These are phyloP conservation scores for Geotrupes spiniger DNA, from an alignment of 2,888 invertebrate species.

Conservation along the genomic window DNA sequence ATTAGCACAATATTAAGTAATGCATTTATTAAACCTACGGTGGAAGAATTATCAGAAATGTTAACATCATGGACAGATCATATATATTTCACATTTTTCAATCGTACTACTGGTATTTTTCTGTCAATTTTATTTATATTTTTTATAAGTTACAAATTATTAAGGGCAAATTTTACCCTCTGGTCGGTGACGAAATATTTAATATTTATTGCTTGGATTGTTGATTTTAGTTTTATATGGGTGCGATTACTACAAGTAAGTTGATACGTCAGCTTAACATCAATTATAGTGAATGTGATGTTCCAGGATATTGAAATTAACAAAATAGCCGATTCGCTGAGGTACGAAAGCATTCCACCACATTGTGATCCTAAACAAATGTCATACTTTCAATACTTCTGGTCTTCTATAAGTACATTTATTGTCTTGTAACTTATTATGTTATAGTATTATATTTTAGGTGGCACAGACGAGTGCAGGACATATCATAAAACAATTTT, in stretches of 20 bases:
- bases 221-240: slow-evolving; percentile 27
- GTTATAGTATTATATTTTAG: slow-evolving; percentile 9
- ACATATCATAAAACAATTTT: slow-evolving; percentile 18
- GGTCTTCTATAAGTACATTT: slow-evolving; percentile 18
- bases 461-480: slow-evolving; percentile 17
- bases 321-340: slow-evolving; percentile 21
- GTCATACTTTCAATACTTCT: slow-evolving; percentile 18
- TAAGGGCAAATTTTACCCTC: slow-evolving; percentile 23
- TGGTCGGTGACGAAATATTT: slow-evolving; percentile 23
- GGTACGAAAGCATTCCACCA: slow-evolving; percentile 16
- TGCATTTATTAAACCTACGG: slow-evolving; percentile 8
- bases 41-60: slow-evolving; percentile 7
- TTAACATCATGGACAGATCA: slow-evolving; percentile 21
- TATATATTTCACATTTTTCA: slow-evolving; percentile 22
- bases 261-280: no score
- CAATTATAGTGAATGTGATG: background rate
- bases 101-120: slow-evolving; percentile 18
- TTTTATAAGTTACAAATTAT: slow-evolving; percentile 23
- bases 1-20: slow-evolving; percentile 20
- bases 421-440: background rate
- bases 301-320: slow-evolving; percentile 26
- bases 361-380: slow-evolving; percentile 25
- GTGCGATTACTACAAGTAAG: slow-evolving; percentile 23
- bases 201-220: slow-evolving; percentile 24
- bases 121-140: slow-evolving; percentile 17